Evolutionary conservation across 2,113 vertebrate genomes (phyloP), one percentile per base, ranked within the genome.

Genomic region (Mastomys coucha): DNA sequence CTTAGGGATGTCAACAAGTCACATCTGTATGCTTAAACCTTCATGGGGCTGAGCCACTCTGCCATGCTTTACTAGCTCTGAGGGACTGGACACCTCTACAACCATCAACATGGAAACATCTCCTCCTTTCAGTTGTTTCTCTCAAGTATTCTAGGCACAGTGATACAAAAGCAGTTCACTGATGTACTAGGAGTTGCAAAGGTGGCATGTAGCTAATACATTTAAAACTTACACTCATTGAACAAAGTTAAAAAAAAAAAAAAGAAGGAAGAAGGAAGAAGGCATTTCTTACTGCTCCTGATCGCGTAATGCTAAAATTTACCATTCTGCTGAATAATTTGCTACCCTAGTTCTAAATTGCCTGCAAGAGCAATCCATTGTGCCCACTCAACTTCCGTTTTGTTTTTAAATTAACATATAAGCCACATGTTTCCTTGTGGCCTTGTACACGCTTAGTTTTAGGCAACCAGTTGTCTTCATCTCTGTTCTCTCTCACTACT

Each of bases 191-290:
- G 60, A 45, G 53, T 24, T 88, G 53, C 26, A 24, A 65, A 94
- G 75, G 56, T 80, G 24, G 82, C 1, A 73, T 5, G 26, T 24
- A 75, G 26, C 72, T n/a, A 36, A 86, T 39, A 31, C 24, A 88
- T 81, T 88, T 69, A 58, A 17, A 93, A 58, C 80, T 16, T 63
- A 81, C 93, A 92, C 87, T 94, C 56, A 70, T 31, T 91, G 80
- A 90, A 86, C 72, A 93, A 88, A 93, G 16, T 7, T 14, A 31
- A 49, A 77, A 42, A 14, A 33, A 26, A 82, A 28, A 7, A 42
- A 60, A 24, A 86, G 22, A 39, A 16, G 19, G 42, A 73, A 20
- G 31, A 69, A 69, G 31, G 31, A 69, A 67, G 14, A 19, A 16
- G 33, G 13, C 2, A 78, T 5, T 93, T 24, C 19, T 93, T 85